Percentiles rank a stretch among this genome's conserved stretches.
Conservation (phyloP, 2,888 invertebrate species). For the Latrodectus hesperus region DNA sequence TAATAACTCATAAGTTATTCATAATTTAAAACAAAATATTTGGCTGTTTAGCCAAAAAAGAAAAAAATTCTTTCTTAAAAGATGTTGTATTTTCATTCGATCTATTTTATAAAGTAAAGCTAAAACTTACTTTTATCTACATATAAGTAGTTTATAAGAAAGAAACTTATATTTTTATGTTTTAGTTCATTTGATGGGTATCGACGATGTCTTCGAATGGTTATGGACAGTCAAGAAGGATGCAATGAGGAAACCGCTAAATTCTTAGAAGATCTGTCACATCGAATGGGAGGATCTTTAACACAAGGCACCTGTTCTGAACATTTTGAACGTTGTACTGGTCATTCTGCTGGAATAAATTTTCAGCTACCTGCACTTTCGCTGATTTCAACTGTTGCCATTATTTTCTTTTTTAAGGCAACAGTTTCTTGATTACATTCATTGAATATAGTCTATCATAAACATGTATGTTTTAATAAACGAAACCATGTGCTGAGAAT, state of each 20-base stretch:
- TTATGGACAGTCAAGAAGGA: conserved; percentile 13
- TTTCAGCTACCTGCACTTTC: neutral
- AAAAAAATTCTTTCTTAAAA: too few relatives aligned
- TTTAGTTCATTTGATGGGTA: conserved; percentile 60
- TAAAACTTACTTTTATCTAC: neutral
- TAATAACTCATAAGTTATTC: too few relatives aligned
- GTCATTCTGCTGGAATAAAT: neutral
- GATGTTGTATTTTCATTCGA: too few relatives aligned
- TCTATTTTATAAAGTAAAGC: too few relatives aligned
- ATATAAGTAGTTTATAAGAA: neutral
- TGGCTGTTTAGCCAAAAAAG: too few relatives aligned
- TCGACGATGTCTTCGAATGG: conserved; percentile 51
- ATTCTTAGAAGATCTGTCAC: conserved; percentile 30
- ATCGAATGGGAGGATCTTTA: conserved; percentile 24
- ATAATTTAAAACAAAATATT: too few relatives aligned
- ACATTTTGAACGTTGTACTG: conserved; percentile 52
- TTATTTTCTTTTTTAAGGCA: neutral
- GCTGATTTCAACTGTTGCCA: neutral
- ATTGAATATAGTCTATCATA: too few relatives aligned
- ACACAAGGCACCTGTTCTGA: conserved; percentile 30
- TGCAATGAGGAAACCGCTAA: conserved; percentile 21
- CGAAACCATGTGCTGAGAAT: too few relatives aligned
- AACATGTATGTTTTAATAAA: too few relatives aligned
- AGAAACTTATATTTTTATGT: neutral
- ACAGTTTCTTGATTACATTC: too few relatives aligned